Percentiles rank a stretch among this genome's conserved stretches.
These are phyloP conservation scores for Ricordea florida DNA, from an alignment of 92 coral and sea anemone species.

Conservation along the genomic window DNA sequence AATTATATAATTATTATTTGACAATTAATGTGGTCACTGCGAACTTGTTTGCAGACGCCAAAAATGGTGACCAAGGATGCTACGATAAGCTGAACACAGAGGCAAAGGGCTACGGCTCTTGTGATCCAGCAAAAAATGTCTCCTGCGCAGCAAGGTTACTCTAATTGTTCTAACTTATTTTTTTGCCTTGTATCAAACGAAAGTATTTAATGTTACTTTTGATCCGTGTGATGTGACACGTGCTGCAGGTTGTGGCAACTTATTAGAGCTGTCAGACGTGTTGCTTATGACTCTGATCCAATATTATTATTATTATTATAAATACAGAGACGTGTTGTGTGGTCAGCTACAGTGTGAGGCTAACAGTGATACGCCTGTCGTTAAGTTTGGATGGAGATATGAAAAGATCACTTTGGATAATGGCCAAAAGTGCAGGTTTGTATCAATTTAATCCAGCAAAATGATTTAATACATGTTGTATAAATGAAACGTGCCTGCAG, in stretches of 20 bases:
- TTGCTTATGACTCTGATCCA: too few species aligned
- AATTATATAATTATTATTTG: too few species aligned
- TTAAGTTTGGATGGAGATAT: slow-evolving; percentile 67
- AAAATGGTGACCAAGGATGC: slow-evolving; percentile 54
- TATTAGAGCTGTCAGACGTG: too few species aligned
- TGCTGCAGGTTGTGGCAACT: too few species aligned
- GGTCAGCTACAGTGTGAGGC: slow-evolving; percentile 79
- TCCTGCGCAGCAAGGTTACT: slow-evolving; percentile 65
- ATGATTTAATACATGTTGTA: too few species aligned
- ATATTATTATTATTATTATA: neutral
- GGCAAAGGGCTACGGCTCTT: slow-evolving; percentile 73
- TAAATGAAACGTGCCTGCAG: too few species aligned
- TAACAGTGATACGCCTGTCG: slow-evolving; percentile 28
- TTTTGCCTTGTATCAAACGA: too few species aligned
- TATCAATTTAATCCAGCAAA: neutral
- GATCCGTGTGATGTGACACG: too few species aligned
- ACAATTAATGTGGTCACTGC: too few species aligned
- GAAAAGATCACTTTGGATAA: slow-evolving; percentile 29
- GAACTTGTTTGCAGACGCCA: slow-evolving; percentile 67
- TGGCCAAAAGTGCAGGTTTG: slow-evolving; percentile 76
- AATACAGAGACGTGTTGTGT: slow-evolving; percentile 59
- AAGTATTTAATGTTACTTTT: too few species aligned
- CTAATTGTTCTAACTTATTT: too few species aligned
- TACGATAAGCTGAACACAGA: slow-evolving; percentile 77
- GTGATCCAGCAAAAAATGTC: slow-evolving; percentile 39